A percentile compares a stretch with the other conserved stretches of the same genome.
These are phyloP conservation scores for Xiphophorus birchmanni DNA, from an alignment of 2,797 vertebrate species.

Conservation along the genomic window DNA sequence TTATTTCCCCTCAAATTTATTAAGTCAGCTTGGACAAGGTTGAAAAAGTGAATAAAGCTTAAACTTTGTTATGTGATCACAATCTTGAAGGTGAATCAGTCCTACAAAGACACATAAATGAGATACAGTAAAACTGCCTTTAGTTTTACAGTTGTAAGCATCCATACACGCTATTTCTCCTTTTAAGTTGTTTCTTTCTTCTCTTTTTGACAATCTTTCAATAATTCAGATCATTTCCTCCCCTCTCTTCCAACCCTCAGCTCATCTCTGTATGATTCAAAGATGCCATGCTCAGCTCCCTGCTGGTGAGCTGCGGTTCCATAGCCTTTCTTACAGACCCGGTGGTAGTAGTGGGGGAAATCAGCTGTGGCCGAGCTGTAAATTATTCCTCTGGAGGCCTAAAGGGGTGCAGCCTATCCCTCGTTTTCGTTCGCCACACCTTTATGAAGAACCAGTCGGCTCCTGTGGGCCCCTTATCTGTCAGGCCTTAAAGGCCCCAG, in stretches of 20 bases:
- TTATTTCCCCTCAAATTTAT: background rate
- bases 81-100: background rate
- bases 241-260: conserved; percentile 16
- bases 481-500: conserved; percentile 63
- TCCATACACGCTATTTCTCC: conserved; percentile 11
- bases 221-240: conserved; percentile 51
- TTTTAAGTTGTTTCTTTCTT: conserved; percentile 25
- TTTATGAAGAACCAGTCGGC: conserved; percentile 63
- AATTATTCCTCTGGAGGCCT: conserved; percentile 74
- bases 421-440: conserved; percentile 39
- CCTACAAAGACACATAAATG: background rate
- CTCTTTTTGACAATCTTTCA: conserved; percentile 54
- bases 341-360: conserved; percentile 72
- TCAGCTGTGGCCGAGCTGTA: conserved; percentile 77
- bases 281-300: conserved; percentile 46
- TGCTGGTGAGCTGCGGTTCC: conserved; percentile 33
- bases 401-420: conserved; percentile 51
- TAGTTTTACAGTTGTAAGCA: background rate
- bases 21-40: background rate
- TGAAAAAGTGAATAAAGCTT: background rate
- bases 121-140: background rate
- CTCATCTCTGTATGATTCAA: conserved; percentile 41
- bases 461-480: conserved; percentile 70
- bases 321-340: conserved; percentile 52
- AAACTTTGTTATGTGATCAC: background rate